Evolutionary conservation across 2,888 invertebrate genomes (phyloP), one percentile per base, ranked within the genome.

Genomic region (Sipha maydis): DNA sequence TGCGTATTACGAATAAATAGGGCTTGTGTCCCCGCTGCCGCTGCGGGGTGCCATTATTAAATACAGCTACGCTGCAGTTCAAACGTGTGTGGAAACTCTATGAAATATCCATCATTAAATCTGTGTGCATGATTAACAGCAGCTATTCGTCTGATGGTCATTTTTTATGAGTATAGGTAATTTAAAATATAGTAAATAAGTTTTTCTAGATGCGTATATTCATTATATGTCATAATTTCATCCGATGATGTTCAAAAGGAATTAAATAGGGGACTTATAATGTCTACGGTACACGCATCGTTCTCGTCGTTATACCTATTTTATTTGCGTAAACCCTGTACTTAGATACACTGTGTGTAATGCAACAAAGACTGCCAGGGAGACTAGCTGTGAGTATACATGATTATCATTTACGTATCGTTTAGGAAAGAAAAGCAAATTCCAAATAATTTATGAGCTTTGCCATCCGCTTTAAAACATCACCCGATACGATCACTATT

Each of bases 1-100:
- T 86, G 71, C 19, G n/a, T 73, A 56, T 86, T 28, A 17, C 61
- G 4, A 34, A 86, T 48, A 79, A 79, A 71, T 71, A 86, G 79
- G 78, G 77, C 9, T 73, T 75, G 71, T 54, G 38, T 34, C 78
- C 17, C 21, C 48, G 1, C 61, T 48, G 61, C 67, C 69, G n/a
- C 48, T 2, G 14, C 73, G n/a, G 79, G 79, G 79, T 71, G 61
- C 54, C 38, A 41, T 38, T 76, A 61, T 38, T 76, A 28, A 86
- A 79, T 85, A 41, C 75, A 8, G 25, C 21, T 38, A 38, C 25
- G 41, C 31, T 31, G 28, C 34, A 34, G 34, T 28, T 71, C 71
- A 31, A 71, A 71, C n/a, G 5, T 31, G 48, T 8, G 31, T 17
- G 61, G 61, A 61, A 21, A 3, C 25, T 25, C 61, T n/a, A 19